Percentiles rank a stretch among this genome's conserved stretches.
These are phyloP conservation scores for Diarsia mendica DNA, from an alignment of 2,888 invertebrate species.

Conservation along the genomic window DNA sequence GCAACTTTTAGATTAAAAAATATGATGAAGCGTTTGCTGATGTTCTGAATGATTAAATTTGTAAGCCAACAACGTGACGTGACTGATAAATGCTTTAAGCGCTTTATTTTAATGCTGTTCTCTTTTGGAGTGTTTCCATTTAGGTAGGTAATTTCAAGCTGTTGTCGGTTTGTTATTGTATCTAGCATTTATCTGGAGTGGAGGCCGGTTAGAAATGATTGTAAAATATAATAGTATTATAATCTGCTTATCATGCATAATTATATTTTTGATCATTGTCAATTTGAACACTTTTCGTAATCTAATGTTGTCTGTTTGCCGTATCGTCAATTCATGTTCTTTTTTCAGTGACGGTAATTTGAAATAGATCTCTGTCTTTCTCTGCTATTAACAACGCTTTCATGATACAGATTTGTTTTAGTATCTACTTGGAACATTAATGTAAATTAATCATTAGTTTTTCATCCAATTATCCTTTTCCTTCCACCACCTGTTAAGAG, in stretches of 20 bases:
- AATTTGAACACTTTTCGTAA: not conserved
- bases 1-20: constrained; percentile 23
- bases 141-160: too few relatives aligned
- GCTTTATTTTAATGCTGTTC: too few relatives aligned
- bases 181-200: constrained; percentile 2
- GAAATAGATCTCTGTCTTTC: constrained; percentile 19
- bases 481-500: constrained; percentile 47
- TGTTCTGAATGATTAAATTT: constrained; percentile 41
- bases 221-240: not conserved
- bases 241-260: not conserved
- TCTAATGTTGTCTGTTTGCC: constrained; percentile 34
- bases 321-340: constrained; percentile 2
- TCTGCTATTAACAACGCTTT: constrained; percentile 3
- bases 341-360: constrained; percentile 3
- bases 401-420: constrained; percentile 16
- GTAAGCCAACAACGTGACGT: constrained; percentile 18
- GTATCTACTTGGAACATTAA: constrained; percentile 16
- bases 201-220: not conserved
- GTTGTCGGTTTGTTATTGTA: constrained; percentile 5
- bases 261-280: too few relatives aligned
- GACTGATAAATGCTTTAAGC: too few relatives aligned
- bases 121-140: too few relatives aligned
- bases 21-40: constrained; percentile 39
- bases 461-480: constrained; percentile 27
- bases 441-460: constrained; percentile 8